phyloP scores from a whole-genome alignment of 64 coral and sea anemone species.

The Montipora efflorescens region DNA sequence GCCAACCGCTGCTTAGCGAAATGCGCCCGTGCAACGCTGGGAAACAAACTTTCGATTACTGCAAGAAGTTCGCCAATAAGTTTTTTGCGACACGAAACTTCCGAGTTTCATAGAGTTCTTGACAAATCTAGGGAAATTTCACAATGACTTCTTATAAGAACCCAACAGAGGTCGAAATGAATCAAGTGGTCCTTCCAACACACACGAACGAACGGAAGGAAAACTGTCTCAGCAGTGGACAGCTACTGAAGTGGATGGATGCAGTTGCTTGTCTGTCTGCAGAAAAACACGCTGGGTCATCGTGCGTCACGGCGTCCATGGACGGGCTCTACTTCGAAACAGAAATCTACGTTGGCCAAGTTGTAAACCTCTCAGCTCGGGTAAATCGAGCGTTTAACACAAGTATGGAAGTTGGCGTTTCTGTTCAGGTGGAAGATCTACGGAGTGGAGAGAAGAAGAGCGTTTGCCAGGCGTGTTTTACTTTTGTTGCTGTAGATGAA shows the following conservation, averaged over 20 bases:
- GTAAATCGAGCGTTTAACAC: slow-evolving; percentile 88
- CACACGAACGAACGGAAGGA: slow-evolving; percentile 69
- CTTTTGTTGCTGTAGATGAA: slow-evolving; percentile 67
- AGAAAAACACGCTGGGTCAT: slow-evolving; percentile 71
- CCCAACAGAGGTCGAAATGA: slow-evolving; percentile 64
- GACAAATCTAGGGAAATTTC: too few relatives aligned
- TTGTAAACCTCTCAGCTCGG: slow-evolving; percentile 67
- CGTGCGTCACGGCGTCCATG: slow-evolving; percentile 79
- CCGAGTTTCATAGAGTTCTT: too few relatives aligned
- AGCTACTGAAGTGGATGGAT: slow-evolving; percentile 87
- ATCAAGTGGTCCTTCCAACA: slow-evolving; percentile 64
- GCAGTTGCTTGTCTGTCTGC: slow-evolving; percentile 72
- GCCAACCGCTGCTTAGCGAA: too few relatives aligned
- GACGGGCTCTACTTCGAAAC: slow-evolving; percentile 75
- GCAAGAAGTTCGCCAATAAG: too few relatives aligned
- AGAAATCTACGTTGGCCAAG: slow-evolving; percentile 71
- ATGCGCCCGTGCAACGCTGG: too few relatives aligned
- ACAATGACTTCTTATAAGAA: slow-evolving; percentile 27
- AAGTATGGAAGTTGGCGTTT: slow-evolving; percentile 83
- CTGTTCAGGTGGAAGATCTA: slow-evolving; percentile 62
- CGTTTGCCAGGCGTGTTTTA: slow-evolving; percentile 74
- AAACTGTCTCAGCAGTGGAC: slow-evolving; percentile 64
- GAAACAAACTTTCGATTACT: too few relatives aligned
- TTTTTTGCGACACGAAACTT: too few relatives aligned
- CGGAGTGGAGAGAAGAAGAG: slow-evolving; percentile 17